phyloP scores from a whole-genome alignment of 2,113 vertebrate genomes.

The Calyptommatus sinebrachiatus region DNA sequence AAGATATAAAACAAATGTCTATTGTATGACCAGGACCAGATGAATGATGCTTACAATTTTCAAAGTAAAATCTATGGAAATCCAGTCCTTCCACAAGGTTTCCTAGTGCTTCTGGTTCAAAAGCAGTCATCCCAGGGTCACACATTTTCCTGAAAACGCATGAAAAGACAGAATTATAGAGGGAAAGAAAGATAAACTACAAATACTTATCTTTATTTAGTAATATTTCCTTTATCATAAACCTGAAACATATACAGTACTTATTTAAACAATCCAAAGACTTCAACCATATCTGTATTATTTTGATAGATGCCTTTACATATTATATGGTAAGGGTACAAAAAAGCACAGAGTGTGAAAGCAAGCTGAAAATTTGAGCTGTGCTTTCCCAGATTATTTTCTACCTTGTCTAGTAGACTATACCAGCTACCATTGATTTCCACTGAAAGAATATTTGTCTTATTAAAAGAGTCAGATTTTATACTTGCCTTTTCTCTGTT shows the following conservation, averaged over 20 bases:
- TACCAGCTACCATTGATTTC: too few species aligned
- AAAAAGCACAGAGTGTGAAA: too few species aligned
- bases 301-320: too few species aligned
- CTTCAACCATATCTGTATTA: too few species aligned
- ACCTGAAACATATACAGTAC: neutral
- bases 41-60: constrained; percentile 85
- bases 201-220: constrained; percentile 20
- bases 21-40: constrained; percentile 25
- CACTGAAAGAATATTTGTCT: too few species aligned
- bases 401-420: too few species aligned
- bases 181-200: neutral
- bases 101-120: constrained; percentile 94
- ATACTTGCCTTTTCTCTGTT: too few species aligned
- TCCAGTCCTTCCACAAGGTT: constrained; percentile 97
- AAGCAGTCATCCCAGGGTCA: constrained; percentile 95
- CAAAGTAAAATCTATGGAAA: constrained; percentile 98
- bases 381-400: too few species aligned
- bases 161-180: constrained; percentile 32
- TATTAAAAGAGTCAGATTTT: too few species aligned
- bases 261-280: neutral
- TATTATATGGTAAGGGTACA: too few species aligned
- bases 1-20: neutral
- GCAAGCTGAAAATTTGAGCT: too few species aligned
- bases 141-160: constrained; percentile 90
- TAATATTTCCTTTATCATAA: neutral